Evolutionary conservation across 2,888 invertebrate species (phyloP).

Genomic region (Podabrus alpinus): DNA sequence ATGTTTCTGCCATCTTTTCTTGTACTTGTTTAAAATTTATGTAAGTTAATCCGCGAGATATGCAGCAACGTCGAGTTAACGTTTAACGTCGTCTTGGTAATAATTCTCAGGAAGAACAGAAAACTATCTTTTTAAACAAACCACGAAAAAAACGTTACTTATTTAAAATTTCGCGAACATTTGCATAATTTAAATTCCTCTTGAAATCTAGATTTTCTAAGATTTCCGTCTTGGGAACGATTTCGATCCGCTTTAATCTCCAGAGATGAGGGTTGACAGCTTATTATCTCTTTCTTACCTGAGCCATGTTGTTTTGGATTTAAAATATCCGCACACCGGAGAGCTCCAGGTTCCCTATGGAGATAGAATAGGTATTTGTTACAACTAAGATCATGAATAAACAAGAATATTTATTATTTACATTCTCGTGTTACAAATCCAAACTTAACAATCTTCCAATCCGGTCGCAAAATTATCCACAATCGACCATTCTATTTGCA

Average conservation of each 20-base stretch:
- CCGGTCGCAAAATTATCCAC: conserved; percentile 20
- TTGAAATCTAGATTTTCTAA: conserved; percentile 24
- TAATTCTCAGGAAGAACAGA: conserved; percentile 2
- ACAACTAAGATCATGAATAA: conserved; percentile 20
- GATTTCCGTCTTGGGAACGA: conserved; percentile 23
- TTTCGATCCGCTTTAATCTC: conserved; percentile 36
- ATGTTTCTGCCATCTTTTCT: conserved; percentile 49
- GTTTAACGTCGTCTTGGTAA: conserved; percentile 28
- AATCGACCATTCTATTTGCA: conserved; percentile 22
- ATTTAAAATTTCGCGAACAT: conserved; percentile 31
- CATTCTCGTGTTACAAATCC: conserved; percentile 2
- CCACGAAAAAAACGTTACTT: conserved; percentile 4
- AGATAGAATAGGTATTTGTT: conserved; percentile 16
- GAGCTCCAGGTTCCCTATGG: conserved; percentile 12
- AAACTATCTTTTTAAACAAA: conserved; percentile 19
- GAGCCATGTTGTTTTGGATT: conserved; percentile 15
- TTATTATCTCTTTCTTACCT: conserved; percentile 38
- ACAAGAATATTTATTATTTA: conserved; percentile 25
- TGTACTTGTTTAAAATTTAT: conserved; percentile 46
- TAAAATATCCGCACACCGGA: conserved; percentile 15
- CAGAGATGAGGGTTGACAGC: conserved; percentile 42
- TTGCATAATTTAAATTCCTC: conserved; percentile 29
- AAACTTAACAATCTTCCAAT: conserved; percentile 15
- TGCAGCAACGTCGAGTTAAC: conserved; percentile 36
- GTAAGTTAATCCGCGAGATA: conserved; percentile 52